A percentile compares a stretch with the other conserved stretches of the same genome.
phyloP scores from a whole-genome alignment of 2,113 vertebrate species.

The Bothrops jararaca region DNA sequence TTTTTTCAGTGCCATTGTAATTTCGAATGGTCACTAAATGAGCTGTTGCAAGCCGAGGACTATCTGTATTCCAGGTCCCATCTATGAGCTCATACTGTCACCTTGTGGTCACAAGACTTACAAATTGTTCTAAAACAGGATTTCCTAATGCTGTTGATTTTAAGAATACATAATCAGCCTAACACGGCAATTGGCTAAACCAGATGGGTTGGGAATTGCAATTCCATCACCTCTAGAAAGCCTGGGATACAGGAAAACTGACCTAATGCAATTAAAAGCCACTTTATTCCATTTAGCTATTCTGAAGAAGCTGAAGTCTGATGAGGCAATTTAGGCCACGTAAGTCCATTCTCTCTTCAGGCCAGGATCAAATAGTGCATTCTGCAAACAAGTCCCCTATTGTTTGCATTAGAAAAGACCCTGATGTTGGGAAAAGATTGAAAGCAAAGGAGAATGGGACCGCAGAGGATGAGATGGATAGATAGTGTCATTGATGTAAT shows the following conservation, averaged over 20 bases:
- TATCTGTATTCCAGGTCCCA: not conserved
- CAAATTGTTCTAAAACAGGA: not conserved
- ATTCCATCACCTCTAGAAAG: not conserved
- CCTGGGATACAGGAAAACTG: not conserved
- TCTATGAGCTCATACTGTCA: conserved; percentile 2
- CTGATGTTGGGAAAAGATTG: not conserved
- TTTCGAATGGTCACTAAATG: too few relatives aligned
- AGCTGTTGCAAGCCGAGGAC: too few relatives aligned
- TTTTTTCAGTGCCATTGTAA: too few relatives aligned
- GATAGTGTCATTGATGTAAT: too few relatives aligned
- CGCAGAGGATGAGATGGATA: too few relatives aligned
- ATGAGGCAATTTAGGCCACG: not conserved
- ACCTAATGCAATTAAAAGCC: not conserved
- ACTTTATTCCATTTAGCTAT: not conserved
- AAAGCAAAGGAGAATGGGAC: not conserved
- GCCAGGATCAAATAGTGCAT: not conserved
- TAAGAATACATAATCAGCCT: not conserved
- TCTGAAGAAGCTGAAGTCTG: not conserved
- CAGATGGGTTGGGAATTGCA: not conserved
- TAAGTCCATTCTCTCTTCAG: not conserved
- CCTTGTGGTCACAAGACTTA: not conserved
- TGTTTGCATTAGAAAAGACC: not conserved
- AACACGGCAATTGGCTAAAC: not conserved
- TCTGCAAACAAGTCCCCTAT: not conserved
- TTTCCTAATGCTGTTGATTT: not conserved